Percentiles rank a stretch among this genome's conserved stretches.
phyloP scores from a whole-genome alignment of 37 sponge, comb jelly and placozoan genomes.

The Spongilla lacustris region DNA sequence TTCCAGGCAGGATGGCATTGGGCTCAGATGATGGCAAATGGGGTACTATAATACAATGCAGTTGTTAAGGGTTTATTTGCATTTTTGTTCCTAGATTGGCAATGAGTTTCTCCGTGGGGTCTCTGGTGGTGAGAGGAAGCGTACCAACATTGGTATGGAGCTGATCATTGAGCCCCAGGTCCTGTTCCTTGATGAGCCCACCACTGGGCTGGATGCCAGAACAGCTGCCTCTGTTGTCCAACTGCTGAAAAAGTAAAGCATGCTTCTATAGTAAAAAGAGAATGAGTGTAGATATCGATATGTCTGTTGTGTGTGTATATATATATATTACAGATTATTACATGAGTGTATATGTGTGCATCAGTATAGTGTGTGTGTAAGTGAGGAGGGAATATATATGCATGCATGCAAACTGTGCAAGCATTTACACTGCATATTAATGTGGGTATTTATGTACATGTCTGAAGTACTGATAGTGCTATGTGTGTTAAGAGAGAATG shows the following conservation, averaged over 20 bases:
- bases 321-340: too few species aligned
- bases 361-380: too few species aligned
- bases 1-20: too few species aligned
- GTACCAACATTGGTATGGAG: conserved; percentile 93
- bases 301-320: not conserved
- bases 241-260: conserved; percentile 66
- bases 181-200: conserved; percentile 91
- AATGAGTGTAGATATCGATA: not conserved
- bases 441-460: too few species aligned
- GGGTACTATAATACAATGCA: too few species aligned
- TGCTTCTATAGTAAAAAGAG: not conserved
- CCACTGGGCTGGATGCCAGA: conserved; percentile 87
- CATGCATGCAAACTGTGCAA: too few species aligned
- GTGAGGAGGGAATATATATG: too few species aligned
- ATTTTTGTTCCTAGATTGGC: conserved; percentile 46
- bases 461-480: too few species aligned
- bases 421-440: too few species aligned
- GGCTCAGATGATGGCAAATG: too few species aligned
- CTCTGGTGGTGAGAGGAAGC: conserved; percentile 90
- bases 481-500: too few species aligned
- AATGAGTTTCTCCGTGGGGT: conserved; percentile 82
- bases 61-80: not conserved
- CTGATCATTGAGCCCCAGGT: conserved; percentile 83
- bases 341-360: too few species aligned
- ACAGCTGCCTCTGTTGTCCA: conserved; percentile 83